Base-by-base conservation (phyloP, 2,113 vertebrate genomes). In the Hemiscyllium ocellatum region DNA sequence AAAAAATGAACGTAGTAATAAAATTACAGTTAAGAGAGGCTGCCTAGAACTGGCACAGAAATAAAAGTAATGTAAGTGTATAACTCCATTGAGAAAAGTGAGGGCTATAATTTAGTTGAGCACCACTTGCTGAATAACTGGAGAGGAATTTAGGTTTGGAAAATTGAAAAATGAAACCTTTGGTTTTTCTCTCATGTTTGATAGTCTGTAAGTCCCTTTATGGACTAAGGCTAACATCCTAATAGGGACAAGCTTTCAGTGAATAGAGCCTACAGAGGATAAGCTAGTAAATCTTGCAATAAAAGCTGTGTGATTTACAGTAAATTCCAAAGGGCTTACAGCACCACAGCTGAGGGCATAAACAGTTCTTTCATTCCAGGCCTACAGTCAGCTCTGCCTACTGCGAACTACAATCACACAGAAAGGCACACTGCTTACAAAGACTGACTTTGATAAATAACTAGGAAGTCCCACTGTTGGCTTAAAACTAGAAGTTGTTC, bases 271-370 rank as follows among this genome's bases (percentile, higher is more conserved):
- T 98, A 98, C 98, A 98, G 98, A 99, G 99, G 98, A 99, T 99
- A 99, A 99, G 98, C 98, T 99, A 99, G 98, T 99, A 99, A 99
- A 99, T 99, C 99, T 99, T 98, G 98, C 99, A 99, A 99, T 99
- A 99, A 99, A 99, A 99, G 99, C 99, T 98, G 98, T 99, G 98
- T 99, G 99, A 99, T 99, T 99, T 99, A 99, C 99, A 99, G 99
- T 99, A 99, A 99, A 99, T 99, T 99, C 98, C 98, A 98, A 98
- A 98, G 98, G 98, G 99, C 98, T 99, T 98, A 99, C 99, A 99
- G 98, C 98, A 98, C 98, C 98, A 98, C 98, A 99, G 99, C 98
- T 99, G 98, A 99, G 98, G 99, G 98, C 98, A 99, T 99, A 99
- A 99, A 99, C 98, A 99, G 98, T 98, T 98, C 98, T 99, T 99